A percentile compares a stretch with the other conserved stretches of the same genome.
Conservation (phyloP, 1,140 invertebrate genomes). For the Drosophila bocki region DNA sequence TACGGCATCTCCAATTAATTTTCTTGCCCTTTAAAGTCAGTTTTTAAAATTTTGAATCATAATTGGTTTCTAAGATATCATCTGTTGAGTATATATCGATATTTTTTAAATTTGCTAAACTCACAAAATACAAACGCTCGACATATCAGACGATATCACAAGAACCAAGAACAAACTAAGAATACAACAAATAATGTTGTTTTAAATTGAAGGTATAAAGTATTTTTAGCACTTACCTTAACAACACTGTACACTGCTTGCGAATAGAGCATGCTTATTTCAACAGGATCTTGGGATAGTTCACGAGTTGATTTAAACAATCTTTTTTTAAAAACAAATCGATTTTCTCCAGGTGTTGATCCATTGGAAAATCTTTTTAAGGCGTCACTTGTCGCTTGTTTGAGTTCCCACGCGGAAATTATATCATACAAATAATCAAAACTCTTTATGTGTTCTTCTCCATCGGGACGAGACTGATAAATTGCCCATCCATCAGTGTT, state of each 20-base stretch:
- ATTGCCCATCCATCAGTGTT: slow-evolving; percentile 97
- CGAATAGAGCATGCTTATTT: slow-evolving; percentile 97
- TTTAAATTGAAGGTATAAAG: not conserved
- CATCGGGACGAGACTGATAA: slow-evolving; percentile 93
- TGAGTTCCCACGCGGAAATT: slow-evolving; percentile 96
- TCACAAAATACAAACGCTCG: too few relatives aligned
- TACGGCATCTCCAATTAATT: too few relatives aligned
- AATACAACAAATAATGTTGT: not conserved
- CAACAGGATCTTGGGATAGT: slow-evolving; percentile 97
- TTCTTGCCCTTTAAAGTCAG: too few relatives aligned
- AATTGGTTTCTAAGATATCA: too few relatives aligned
- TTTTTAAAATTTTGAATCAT: too few relatives aligned
- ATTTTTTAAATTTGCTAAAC: too few relatives aligned
- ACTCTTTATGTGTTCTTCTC: slow-evolving; percentile 96
- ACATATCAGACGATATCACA: too few relatives aligned
- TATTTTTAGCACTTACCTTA: slow-evolving; percentile 89
- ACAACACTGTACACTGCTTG: slow-evolving; percentile 98
- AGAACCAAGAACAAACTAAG: too few relatives aligned
- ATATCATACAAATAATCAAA: slow-evolving; percentile 98
- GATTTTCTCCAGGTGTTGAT: slow-evolving; percentile 93
- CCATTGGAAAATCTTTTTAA: slow-evolving; percentile 87
- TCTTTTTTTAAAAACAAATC: slow-evolving; percentile 96
- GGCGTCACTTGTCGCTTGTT: slow-evolving; percentile 87
- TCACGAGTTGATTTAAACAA: slow-evolving; percentile 95
- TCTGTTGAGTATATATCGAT: too few relatives aligned